Percentiles rank a stretch among this genome's conserved stretches.
phyloP scores from a whole-genome alignment of 2,113 vertebrate genomes.

The Calonectris borealis region DNA sequence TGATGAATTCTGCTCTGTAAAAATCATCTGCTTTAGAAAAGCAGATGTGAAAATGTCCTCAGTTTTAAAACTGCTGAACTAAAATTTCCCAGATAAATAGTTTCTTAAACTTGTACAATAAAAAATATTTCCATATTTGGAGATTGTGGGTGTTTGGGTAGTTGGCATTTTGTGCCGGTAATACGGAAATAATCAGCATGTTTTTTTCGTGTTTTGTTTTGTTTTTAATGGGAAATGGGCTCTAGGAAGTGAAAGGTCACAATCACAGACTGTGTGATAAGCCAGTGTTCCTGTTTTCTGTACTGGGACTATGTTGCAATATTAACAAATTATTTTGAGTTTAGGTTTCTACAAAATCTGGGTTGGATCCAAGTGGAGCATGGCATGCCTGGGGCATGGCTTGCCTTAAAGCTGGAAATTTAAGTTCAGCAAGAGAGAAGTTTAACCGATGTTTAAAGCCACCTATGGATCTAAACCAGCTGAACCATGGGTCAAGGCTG shows the following conservation, averaged over 20 bases:
- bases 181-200: not conserved
- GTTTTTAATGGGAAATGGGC: not conserved
- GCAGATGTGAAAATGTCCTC: not conserved
- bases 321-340: not conserved
- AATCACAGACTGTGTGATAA: not conserved
- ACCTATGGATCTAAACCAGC: slow-evolving; percentile 90
- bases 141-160: not conserved
- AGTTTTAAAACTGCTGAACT: not conserved
- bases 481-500: slow-evolving; percentile 81
- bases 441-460: slow-evolving; percentile 89
- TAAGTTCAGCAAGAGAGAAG: slow-evolving; percentile 88
- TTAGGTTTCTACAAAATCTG: slow-evolving; percentile 96
- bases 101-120: not conserved
- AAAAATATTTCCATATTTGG: not conserved
- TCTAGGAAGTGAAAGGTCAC: not conserved
- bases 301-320: not conserved
- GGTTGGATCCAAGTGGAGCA: slow-evolving; percentile 88
- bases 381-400: slow-evolving; percentile 99
- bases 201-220: not conserved
- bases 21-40: not conserved
- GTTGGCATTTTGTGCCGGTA: not conserved
- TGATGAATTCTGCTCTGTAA: not conserved
- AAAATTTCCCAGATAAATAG: not conserved
- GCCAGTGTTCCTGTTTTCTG: not conserved
- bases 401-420: slow-evolving; percentile 89